Conservation (phyloP, 2,888 invertebrate genomes). For the Pediacus dermestoides region DNA sequence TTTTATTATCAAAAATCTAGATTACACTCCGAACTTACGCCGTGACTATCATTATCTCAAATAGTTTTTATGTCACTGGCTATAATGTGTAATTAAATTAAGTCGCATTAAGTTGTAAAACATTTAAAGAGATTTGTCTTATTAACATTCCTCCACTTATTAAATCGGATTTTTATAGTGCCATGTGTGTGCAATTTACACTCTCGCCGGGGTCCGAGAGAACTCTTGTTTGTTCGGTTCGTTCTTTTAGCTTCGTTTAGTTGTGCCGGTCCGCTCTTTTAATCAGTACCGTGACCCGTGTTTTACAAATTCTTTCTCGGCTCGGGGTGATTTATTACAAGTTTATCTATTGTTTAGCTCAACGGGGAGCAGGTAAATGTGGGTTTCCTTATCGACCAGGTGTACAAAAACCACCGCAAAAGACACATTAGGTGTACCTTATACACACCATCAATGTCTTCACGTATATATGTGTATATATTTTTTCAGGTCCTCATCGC, state of each 20-base stretch:
- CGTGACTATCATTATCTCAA: no score
- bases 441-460: neutral
- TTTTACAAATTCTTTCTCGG: slow-evolving; percentile 49
- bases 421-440: slow-evolving; percentile 19
- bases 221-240: no score
- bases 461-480: no score
- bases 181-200: slow-evolving; percentile 1
- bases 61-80: no score
- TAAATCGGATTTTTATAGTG: neutral
- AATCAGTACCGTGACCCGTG: slow-evolving; percentile 49
- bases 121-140: no score
- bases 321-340: slow-evolving; percentile 49
- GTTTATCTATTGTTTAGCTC: slow-evolving; percentile 48
- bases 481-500: slow-evolving; percentile 18
- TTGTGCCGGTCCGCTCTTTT: slow-evolving; percentile 43
- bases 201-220: no score
- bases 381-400: slow-evolving; percentile 34
- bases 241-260: no score
- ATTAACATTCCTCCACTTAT: neutral
- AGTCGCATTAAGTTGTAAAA: no score
- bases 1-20: no score
- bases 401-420: slow-evolving; percentile 28
- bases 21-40: no score
- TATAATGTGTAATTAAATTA: no score
- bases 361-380: slow-evolving; percentile 40